Evolutionary conservation across 2,888 invertebrate genomes (phyloP), one percentile per base, ranked within the genome.

Genomic region (Drosophila paracracens): DNA sequence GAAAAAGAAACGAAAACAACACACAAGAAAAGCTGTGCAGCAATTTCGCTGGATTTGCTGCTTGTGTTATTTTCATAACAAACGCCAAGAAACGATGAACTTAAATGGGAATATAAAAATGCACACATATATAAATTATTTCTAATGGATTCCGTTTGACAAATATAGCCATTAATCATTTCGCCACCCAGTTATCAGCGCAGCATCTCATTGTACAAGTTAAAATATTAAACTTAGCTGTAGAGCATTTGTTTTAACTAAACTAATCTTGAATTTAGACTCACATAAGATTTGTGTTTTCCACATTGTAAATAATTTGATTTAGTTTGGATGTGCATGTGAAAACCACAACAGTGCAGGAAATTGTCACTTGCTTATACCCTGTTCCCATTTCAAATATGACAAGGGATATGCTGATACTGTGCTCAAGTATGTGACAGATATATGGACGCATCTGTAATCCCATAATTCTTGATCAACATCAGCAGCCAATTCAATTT

Each of bases 121-220:
- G 48, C 18, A 53, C 16, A 36, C 8, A 56, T 1, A 36, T 25
- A 38, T 16, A 31, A 4, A 25, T 46, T n/a, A 16, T 46, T 40
- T 54, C 35, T 51, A 70, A 72, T 66, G 52, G 31, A 62, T 63
- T 60, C 35, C 31, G 29, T 5, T 60, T 21, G 52, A 10, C 10
- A 6, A 62, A 52, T 35, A 33, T 35, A 64, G 43, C 43, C 67
- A 77, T 77, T 74, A 78, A 78, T 78, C 78, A 74, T 66, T 62
- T 38, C 46, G 25, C n/a, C 53, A 66, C 43, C 21, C 43, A 43
- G 11, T 21, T 43, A 5, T 6, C 21, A 21, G 11, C 11, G 43
- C 43, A 43, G 43, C 43, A 21, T 21, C 21, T 43, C 11, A 21
- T 6, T 43, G 21, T 13, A 2, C 21, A 21, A 43, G 21, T 21